Percentiles rank a stretch among this genome's conserved stretches.
Conservation (phyloP, 2,888 invertebrate species). For the Ennomos fuscantarius region DNA sequence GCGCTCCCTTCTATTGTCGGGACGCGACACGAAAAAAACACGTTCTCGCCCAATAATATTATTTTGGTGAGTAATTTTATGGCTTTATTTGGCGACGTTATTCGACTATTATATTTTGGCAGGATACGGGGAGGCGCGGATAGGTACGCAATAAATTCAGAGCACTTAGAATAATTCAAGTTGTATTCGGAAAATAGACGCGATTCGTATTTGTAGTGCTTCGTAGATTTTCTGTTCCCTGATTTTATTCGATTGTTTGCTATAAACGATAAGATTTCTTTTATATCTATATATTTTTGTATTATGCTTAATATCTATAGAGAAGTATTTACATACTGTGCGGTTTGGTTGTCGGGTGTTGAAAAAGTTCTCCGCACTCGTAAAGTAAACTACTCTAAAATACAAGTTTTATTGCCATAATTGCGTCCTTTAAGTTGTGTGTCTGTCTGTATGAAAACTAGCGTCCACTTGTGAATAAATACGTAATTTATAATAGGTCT, state of each 20-base stretch:
- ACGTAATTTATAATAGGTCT: too few species aligned
- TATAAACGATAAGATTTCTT: too few species aligned
- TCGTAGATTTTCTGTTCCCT: conserved; percentile 5
- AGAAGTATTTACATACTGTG: too few species aligned
- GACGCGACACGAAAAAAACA: conserved; percentile 63
- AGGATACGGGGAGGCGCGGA: conserved; percentile 40
- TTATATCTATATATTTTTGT: too few species aligned
- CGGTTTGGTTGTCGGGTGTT: too few species aligned
- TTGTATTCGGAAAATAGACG: conserved; percentile 23
- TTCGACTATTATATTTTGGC: conserved; percentile 49
- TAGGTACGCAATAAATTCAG: conserved; percentile 28
- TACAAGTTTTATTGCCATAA: too few species aligned
- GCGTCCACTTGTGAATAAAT: too few species aligned
- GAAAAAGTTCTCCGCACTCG: too few species aligned
- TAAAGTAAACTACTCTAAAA: too few species aligned
- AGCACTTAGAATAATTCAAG: conserved; percentile 30
- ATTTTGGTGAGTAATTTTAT: conserved; percentile 73
- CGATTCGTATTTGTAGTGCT: conserved; percentile 28
- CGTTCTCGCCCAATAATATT: conserved; percentile 73
- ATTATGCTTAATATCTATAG: too few species aligned
- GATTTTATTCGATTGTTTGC: not conserved
- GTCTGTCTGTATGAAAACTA: too few species aligned
- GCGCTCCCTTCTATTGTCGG: conserved; percentile 65
- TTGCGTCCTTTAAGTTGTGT: too few species aligned
- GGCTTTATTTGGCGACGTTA: conserved; percentile 68